A percentile compares a stretch with the other conserved stretches of the same genome.
Conservation (phyloP, 2,797 vertebrate genomes). For the Sebastolobus altivelis region DNA sequence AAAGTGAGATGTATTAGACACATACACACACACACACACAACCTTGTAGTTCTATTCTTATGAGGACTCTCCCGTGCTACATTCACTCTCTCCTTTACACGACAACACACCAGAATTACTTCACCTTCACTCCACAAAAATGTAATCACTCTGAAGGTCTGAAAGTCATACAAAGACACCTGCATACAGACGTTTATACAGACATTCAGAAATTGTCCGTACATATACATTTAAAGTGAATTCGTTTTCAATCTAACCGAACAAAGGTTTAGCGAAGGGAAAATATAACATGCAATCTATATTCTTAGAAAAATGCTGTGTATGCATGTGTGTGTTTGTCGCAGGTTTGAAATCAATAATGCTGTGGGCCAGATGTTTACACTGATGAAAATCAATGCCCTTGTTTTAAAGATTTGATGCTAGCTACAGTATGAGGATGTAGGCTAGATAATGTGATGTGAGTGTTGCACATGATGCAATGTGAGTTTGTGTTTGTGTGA, state of each 20-base stretch:
- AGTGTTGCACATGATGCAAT: background rate
- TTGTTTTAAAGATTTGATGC: conserved; percentile 48
- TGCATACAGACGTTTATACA: conserved; percentile 5
- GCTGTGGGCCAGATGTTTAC: conserved; percentile 67
- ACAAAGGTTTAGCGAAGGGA: conserved; percentile 13
- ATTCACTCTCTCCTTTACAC: background rate
- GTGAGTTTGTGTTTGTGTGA: background rate
- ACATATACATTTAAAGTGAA: conserved; percentile 4
- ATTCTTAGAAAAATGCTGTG: conserved; percentile 38
- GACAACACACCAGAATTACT: background rate
- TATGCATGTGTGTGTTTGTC: conserved; percentile 25
- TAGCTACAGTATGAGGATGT: conserved; percentile 19
- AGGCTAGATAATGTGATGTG: conserved; percentile 13
- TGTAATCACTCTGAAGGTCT: background rate
- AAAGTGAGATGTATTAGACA: background rate
- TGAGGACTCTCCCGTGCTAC: background rate
- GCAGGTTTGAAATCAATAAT: conserved; percentile 68
- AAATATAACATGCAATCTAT: conserved; percentile 43
- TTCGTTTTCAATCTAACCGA: background rate
- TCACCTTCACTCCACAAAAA: conserved; percentile 1
- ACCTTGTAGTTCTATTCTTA: background rate
- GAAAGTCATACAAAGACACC: background rate
- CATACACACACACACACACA: background rate
- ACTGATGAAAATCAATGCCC: conserved; percentile 74
- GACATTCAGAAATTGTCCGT: background rate